phyloP scores from a whole-genome alignment of 2,113 vertebrate genomes.

The Apodemus sylvaticus region DNA sequence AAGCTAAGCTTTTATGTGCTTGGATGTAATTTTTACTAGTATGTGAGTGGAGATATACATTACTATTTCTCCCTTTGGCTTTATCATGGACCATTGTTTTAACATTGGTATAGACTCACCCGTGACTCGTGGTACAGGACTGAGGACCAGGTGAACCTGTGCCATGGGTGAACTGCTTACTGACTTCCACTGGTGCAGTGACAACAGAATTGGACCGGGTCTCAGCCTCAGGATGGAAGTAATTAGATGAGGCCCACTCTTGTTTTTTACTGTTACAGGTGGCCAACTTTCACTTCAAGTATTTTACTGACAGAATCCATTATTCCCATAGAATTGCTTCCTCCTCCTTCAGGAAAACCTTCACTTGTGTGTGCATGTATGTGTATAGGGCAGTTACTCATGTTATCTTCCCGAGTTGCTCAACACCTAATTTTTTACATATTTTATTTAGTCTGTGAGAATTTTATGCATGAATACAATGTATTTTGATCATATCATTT shows the following conservation, averaged over 20 bases:
- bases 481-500: not conserved
- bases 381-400: not conserved
- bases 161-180: not conserved
- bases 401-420: not conserved
- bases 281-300: not conserved
- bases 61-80: not conserved
- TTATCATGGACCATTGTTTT: not conserved
- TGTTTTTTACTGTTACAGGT: not conserved
- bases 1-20: conserved; percentile 17
- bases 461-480: not conserved
- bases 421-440: not conserved
- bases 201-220: not conserved
- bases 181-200: not conserved
- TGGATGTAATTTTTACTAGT: not conserved
- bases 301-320: not conserved
- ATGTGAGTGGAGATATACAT: not conserved
- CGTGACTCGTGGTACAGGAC: not conserved
- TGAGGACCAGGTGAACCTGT: not conserved
- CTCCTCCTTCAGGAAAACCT: not conserved
- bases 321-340: not conserved
- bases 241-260: not conserved
- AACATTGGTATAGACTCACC: not conserved
- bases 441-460: not conserved
- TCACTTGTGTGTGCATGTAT: not conserved
- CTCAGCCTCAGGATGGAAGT: not conserved